phyloP scores from a whole-genome alignment of 2,888 invertebrate genomes.

The Cephus pulcher region DNA sequence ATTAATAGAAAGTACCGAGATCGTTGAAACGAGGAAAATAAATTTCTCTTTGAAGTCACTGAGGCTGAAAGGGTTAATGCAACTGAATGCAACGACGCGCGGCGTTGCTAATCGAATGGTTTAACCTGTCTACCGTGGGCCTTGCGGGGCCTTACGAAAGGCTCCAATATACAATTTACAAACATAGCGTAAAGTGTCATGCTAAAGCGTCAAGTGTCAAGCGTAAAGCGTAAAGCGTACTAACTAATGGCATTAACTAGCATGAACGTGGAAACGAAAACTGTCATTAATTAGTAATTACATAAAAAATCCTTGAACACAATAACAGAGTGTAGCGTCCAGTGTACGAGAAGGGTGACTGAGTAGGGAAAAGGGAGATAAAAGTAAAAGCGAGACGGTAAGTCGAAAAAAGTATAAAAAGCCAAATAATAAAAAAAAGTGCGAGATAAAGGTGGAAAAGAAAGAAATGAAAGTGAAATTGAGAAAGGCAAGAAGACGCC shows the following conservation, averaged over 20 bases:
- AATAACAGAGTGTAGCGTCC: not conserved
- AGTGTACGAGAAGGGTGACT: slow-evolving; percentile 14
- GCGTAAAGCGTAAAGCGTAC: not conserved
- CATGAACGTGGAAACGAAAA: not conserved
- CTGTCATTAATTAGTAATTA: not conserved
- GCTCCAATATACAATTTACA: not conserved
- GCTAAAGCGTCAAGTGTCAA: too few relatives aligned
- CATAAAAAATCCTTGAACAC: not conserved
- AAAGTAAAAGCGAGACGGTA: not conserved
- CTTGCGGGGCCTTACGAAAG: not conserved
- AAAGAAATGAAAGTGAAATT: not conserved
- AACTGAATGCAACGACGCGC: not conserved
- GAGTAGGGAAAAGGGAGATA: slow-evolving; percentile 7
- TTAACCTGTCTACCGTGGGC: not conserved
- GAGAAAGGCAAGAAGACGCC: not conserved
- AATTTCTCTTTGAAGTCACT: not conserved
- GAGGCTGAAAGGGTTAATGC: not conserved
- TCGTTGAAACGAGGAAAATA: not conserved
- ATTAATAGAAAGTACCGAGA: not conserved
- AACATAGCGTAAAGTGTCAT: not conserved
- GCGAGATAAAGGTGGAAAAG: not conserved
- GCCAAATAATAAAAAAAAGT: slow-evolving; percentile 1
- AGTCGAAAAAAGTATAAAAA: not conserved
- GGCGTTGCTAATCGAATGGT: not conserved
- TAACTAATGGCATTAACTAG: not conserved